phyloP scores from a whole-genome alignment of 2,888 invertebrate genomes.

The Yponomeuta malinellus region DNA sequence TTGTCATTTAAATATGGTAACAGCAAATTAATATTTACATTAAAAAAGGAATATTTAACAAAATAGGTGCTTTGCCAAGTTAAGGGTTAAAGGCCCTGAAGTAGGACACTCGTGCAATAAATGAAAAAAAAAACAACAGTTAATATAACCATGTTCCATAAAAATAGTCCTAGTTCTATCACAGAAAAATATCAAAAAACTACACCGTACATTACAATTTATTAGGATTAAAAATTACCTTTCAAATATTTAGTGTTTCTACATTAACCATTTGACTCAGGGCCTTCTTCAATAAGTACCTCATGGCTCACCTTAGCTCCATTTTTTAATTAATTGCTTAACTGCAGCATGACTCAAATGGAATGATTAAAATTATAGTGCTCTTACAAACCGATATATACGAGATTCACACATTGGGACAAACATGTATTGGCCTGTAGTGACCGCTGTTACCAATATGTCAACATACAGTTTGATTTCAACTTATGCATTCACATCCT shows the following conservation, averaged over 20 bases:
- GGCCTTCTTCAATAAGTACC: too few species aligned
- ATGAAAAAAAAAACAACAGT: not conserved
- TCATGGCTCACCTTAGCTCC: not conserved
- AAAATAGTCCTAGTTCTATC: constrained; percentile 65
- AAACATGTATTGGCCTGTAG: not conserved
- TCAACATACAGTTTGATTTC: not conserved
- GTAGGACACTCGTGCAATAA: too few species aligned
- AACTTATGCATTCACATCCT: not conserved
- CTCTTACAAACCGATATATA: constrained; percentile 32
- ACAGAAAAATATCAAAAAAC: constrained; percentile 67
- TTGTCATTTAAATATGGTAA: too few species aligned
- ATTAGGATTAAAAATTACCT: not conserved
- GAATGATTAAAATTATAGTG: constrained; percentile 46
- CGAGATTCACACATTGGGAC: too few species aligned
- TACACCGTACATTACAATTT: not conserved
- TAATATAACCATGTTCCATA: not conserved
- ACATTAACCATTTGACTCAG: not conserved
- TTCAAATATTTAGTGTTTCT: not conserved
- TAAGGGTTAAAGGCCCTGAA: too few species aligned
- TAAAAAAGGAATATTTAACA: too few species aligned
- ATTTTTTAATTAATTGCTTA: not conserved
- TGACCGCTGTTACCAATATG: not conserved
- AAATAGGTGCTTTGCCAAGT: too few species aligned
- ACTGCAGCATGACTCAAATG: constrained; percentile 27
- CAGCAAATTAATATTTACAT: too few species aligned